Conservation (phyloP, 2,113 vertebrate species). For the Erythrolamprus reginae region DNA sequence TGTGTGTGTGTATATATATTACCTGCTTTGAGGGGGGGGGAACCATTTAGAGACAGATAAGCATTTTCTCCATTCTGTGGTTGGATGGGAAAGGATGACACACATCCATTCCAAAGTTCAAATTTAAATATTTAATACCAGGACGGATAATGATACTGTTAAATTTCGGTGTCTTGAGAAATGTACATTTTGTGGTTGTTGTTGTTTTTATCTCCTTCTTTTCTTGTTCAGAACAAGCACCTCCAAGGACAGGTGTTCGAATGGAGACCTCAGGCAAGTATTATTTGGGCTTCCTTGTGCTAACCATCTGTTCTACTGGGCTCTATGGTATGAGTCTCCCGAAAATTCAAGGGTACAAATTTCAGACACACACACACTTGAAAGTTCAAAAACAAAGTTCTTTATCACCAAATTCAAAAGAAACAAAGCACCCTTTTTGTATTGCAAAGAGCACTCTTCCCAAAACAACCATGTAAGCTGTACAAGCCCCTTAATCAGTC, state of each 20-base stretch:
- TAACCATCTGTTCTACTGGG: too few species aligned
- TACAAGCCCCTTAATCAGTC: too few species aligned
- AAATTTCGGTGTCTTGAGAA: constrained; percentile 64
- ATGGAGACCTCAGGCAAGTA: constrained; percentile 89
- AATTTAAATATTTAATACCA: constrained; percentile 19
- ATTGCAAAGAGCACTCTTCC: too few species aligned
- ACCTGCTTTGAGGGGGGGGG: neutral
- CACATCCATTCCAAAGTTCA: neutral
- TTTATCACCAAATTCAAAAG: too few species aligned
- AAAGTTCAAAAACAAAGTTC: too few species aligned
- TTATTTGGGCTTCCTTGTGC: constrained; percentile 61
- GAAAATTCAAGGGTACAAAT: too few species aligned
- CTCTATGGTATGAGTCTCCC: too few species aligned
- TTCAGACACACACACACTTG: too few species aligned
- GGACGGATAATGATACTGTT: constrained; percentile 49
- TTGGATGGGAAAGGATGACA: neutral
- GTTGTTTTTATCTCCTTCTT: constrained; percentile 70
- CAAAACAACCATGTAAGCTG: too few species aligned
- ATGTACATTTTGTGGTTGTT: constrained; percentile 73
- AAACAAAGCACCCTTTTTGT: too few species aligned
- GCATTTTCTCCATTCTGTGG: neutral
- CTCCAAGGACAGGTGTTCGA: constrained; percentile 84
- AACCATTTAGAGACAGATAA: neutral
- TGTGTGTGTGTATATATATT: too few species aligned
- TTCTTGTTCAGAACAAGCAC: constrained; percentile 86